Conservation (phyloP, 2,888 invertebrate species). For the Thysanoteuthis rhombus region DNA sequence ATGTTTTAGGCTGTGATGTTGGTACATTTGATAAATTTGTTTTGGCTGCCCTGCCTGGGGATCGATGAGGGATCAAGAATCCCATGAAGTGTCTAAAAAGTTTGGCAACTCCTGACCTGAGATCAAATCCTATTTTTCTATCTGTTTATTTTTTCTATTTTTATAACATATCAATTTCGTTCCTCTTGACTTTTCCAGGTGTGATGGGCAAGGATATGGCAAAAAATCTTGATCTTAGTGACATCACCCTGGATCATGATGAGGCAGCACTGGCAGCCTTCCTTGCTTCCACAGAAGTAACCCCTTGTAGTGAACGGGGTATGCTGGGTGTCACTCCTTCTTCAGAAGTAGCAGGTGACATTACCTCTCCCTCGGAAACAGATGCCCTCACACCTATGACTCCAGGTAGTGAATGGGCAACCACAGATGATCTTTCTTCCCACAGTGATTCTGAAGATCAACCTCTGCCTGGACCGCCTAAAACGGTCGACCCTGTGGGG, state of each 20-base stretch:
- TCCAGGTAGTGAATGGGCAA: conserved; percentile 23
- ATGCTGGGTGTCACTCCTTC: background rate
- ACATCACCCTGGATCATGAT: conserved; percentile 54
- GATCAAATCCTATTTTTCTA: no score
- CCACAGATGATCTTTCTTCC: background rate
- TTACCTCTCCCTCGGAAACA: conserved; percentile 21
- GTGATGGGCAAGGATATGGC: background rate
- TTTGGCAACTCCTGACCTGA: no score
- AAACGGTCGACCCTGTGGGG: background rate
- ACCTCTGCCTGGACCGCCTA: background rate
- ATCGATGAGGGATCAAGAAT: no score
- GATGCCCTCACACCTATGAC: conserved; percentile 15
- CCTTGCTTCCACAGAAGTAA: conserved; percentile 32
- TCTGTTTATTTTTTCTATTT: no score
- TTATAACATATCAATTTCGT: background rate
- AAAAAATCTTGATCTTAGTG: conserved; percentile 42
- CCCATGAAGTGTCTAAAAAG: no score
- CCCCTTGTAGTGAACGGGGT: conserved; percentile 27
- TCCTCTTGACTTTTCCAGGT: background rate
- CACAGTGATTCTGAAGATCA: conserved; percentile 13
- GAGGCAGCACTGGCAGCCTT: conserved; percentile 50
- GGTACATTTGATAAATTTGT: no score
- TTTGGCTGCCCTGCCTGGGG: no score
- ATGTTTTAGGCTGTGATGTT: no score
- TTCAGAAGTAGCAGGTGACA: conserved; percentile 16